Percentiles rank a stretch among this genome's conserved stretches.
These are phyloP conservation scores for Morone chrysops DNA, from an alignment of 2,113 vertebrate species.

Conservation along the genomic window DNA sequence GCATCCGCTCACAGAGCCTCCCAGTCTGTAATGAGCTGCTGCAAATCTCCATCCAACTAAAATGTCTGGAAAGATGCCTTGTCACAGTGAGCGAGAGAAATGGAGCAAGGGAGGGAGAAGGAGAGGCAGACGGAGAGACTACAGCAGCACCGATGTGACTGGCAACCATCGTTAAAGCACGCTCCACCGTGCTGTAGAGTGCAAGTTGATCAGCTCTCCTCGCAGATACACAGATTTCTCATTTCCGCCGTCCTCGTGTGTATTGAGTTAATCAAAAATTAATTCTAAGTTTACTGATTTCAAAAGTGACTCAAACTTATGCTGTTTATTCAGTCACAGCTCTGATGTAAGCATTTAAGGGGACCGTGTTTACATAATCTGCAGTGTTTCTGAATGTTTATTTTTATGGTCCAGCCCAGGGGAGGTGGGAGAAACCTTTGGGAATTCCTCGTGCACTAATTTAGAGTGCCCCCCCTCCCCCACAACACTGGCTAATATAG, in stretches of 20 bases:
- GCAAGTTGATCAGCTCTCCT: constrained; percentile 20
- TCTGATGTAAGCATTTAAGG: constrained; percentile 57
- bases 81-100: constrained; percentile 73
- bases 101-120: constrained; percentile 27
- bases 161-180: constrained; percentile 64
- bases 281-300: constrained; percentile 51
- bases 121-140: constrained; percentile 52
- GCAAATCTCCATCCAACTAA: constrained; percentile 83
- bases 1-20: constrained; percentile 78
- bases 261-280: constrained; percentile 48
- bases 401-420: constrained; percentile 69
- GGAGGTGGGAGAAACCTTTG: constrained; percentile 64
- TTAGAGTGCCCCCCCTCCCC: constrained; percentile 34
- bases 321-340: constrained; percentile 65
- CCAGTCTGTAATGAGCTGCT: constrained; percentile 84
- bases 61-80: constrained; percentile 83
- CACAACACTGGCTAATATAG: constrained; percentile 67
- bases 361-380: constrained; percentile 72
- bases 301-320: constrained; percentile 40
- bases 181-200: constrained; percentile 32
- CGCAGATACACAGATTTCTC: constrained; percentile 27
- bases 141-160: constrained; percentile 55
- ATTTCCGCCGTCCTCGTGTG: constrained; percentile 22
- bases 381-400: constrained; percentile 69
- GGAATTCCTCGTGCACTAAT: constrained; percentile 63